Base-by-base conservation (phyloP, 2,888 invertebrate species). In the Tachina lurida region DNA sequence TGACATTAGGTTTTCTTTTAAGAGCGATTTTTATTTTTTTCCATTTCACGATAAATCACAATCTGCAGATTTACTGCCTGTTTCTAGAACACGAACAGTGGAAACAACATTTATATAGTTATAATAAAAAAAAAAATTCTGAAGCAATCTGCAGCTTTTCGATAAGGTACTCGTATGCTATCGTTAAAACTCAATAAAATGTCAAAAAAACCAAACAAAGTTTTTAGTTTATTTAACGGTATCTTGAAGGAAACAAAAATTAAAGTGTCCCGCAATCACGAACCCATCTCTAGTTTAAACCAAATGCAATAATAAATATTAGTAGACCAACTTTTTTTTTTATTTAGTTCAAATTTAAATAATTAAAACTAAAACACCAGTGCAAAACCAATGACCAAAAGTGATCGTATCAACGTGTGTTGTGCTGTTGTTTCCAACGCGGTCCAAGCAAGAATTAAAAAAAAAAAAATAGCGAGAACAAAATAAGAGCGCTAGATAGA, bases 401-500 rank as follows among this genome's bases (percentile, higher is more conserved):
- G 15, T 12, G 74, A 74, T 81, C 60, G 45, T 81, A 74, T 81
- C 74, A 71, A 39, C 47, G 17, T 39, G 43, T 13, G 41, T 65
- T 49, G 31, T 31, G 49, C 56, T 65, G 45, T 58, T 76, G 49
- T 47, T 78, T 54, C 39, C 74, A 49, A 76, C 70, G 70, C 77
- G 77, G 65, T 83, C 43, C 17, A 74, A 71, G 52, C 12, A 10
- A 31, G 31, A 31, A 31, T 1, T 31, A 31, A 31, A 31, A 62
- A 70, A 31, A 31, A 62, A 70, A 22, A 65, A 73, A 63, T 62
- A 87, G 88, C 88, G 88, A 86, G 88, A 49, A 77, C 22, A 88
- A 88, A 90, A 88, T 84, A 84, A 77, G 62, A 71, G 73, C 80
- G 47, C 60, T 58, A 65, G 85, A 87, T 58, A 65, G 85, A 87